Evolutionary conservation across 2,113 vertebrate genomes (phyloP).

Genomic region (Cnemophilus loriae): DNA sequence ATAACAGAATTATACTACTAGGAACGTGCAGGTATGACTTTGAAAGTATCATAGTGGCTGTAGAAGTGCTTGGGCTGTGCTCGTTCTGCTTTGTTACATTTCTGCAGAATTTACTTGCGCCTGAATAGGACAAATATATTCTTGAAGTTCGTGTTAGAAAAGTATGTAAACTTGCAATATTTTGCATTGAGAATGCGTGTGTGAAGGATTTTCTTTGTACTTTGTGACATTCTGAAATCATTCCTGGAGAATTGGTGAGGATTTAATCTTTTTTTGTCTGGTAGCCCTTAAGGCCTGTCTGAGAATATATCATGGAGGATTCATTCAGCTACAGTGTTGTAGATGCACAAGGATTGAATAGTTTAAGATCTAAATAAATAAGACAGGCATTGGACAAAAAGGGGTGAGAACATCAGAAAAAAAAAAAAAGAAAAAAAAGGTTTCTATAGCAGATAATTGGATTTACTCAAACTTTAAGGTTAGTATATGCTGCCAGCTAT

Average conservation of each 20-base stretch:
- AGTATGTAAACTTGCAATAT: neutral
- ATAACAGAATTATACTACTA: neutral
- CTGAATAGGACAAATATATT: accelerated
- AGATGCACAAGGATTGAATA: neutral
- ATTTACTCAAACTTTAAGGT: neutral
- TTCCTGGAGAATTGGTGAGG: neutral
- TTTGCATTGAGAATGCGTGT: neutral
- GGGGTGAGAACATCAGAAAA: neutral
- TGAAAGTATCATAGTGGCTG: neutral
- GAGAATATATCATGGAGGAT: neutral
- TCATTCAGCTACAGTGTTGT: neutral
- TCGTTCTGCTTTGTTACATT: neutral
- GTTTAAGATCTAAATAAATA: neutral
- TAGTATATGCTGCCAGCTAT: neutral
- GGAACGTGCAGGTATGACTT: neutral
- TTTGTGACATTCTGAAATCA: neutral
- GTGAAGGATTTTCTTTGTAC: neutral
- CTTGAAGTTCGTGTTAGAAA: neutral
- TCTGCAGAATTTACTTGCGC: neutral
- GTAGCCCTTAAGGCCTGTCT: neutral
- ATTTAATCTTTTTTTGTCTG: neutral
- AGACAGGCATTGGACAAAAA: neutral
- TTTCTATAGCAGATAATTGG: neutral
- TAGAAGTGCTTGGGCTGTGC: neutral
- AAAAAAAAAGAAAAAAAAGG: neutral